Percentiles rank a stretch among this genome's conserved stretches.
Evolutionary conservation across 2,888 invertebrate genomes (phyloP).

Genomic region (Oligia latruncula): DNA sequence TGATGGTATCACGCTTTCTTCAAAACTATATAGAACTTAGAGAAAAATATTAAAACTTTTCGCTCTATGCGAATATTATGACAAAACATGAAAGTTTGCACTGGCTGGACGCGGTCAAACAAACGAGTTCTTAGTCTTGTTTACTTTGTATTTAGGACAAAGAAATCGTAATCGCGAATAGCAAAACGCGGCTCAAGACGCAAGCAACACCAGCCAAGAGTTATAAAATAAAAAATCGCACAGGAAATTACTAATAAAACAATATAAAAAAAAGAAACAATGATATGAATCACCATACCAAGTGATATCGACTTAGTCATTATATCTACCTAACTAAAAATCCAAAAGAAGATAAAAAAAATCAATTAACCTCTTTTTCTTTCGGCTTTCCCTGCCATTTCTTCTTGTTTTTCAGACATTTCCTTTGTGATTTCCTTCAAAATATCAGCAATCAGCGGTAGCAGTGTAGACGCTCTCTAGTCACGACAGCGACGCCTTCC

Average conservation of each 20-base stretch:
- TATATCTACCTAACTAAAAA: background rate
- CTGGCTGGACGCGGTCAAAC: background rate
- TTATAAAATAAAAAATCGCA: background rate
- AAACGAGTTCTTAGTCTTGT: background rate
- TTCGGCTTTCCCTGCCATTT: background rate
- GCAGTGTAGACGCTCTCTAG: no score
- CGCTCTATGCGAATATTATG: background rate
- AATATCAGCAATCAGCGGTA: background rate
- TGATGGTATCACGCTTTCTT: background rate
- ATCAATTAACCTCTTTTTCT: background rate
- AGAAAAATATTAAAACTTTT: background rate
- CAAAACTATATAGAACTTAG: background rate
- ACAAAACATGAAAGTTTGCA: background rate
- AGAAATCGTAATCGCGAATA: background rate
- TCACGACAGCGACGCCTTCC: background rate
- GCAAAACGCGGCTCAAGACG: background rate
- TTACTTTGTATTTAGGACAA: background rate
- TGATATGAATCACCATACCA: background rate
- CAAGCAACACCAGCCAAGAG: background rate
- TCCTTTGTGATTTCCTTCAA: background rate
- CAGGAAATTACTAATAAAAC: background rate
- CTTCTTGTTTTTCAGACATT: constrained; percentile 1
- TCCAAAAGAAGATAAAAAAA: background rate
- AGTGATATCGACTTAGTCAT: background rate
- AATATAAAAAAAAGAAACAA: background rate